phyloP scores from a whole-genome alignment of 2,797 vertebrate genomes.

The Pipistrellus kuhlii region DNA sequence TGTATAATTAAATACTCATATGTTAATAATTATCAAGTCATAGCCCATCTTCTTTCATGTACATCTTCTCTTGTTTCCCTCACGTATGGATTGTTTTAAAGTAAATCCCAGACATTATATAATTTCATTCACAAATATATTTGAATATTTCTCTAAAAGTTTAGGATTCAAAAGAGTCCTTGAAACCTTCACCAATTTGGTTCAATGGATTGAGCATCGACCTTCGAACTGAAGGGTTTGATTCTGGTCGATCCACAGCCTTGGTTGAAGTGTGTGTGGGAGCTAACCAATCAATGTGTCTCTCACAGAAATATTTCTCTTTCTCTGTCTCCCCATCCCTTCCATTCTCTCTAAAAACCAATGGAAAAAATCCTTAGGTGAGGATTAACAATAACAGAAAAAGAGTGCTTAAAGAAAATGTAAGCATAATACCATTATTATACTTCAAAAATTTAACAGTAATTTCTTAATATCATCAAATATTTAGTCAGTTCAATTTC shows the following conservation, averaged over 20 bases:
- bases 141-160: background rate
- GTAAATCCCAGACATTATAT: background rate
- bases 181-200: background rate
- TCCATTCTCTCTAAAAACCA: too few species aligned
- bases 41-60: background rate
- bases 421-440: background rate
- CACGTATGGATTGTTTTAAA: background rate
- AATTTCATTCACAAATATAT: constrained; percentile 21
- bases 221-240: too few species aligned
- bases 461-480: background rate
- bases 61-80: background rate
- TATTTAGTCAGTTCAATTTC: background rate
- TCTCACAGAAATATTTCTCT: too few species aligned
- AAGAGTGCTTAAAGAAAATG: background rate
- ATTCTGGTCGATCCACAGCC: too few species aligned
- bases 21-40: background rate
- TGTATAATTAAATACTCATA: background rate
- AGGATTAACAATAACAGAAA: too few species aligned
- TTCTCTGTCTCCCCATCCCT: too few species aligned
- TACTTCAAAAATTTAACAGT: background rate
- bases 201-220: too few species aligned
- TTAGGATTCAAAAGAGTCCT: background rate
- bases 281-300: too few species aligned
- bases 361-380: too few species aligned
- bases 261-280: too few species aligned